phyloP scores from a whole-genome alignment of 1,140 invertebrate genomes.

The Cylas formicarius region DNA sequence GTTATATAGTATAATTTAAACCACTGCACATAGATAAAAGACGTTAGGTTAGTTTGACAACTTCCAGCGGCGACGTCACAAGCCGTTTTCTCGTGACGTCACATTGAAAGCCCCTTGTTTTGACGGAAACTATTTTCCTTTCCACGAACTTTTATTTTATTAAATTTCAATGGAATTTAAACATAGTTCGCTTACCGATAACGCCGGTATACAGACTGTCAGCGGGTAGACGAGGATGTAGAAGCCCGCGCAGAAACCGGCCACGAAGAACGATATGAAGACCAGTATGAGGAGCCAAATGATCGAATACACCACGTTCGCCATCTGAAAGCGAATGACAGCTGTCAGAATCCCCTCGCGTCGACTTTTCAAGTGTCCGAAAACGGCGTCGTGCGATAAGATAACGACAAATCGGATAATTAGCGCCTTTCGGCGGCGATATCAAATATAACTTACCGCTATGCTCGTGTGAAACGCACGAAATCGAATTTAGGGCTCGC shows the following conservation, averaged over 20 bases:
- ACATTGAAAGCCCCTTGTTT: too few species aligned
- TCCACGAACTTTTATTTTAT: slow-evolving; percentile 1
- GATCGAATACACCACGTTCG: slow-evolving; percentile 57
- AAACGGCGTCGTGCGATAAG: too few species aligned
- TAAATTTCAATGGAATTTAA: background rate
- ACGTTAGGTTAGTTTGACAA: too few species aligned
- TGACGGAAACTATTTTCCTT: background rate
- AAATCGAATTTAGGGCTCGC: too few species aligned
- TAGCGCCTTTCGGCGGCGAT: too few species aligned
- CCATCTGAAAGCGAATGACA: slow-evolving; percentile 37
- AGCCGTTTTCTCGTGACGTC: background rate
- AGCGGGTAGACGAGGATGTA: slow-evolving; percentile 68
- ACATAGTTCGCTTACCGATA: slow-evolving; percentile 44
- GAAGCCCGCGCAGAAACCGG: slow-evolving; percentile 61
- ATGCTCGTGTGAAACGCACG: too few species aligned
- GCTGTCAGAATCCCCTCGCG: too few species aligned
- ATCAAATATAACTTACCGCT: too few species aligned
- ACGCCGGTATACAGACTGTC: slow-evolving; percentile 58
- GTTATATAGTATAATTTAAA: too few species aligned
- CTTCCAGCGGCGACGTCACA: background rate
- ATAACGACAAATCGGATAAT: too few species aligned
- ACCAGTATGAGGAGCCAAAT: slow-evolving; percentile 74
- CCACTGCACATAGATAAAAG: too few species aligned
- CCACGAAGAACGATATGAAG: slow-evolving; percentile 64
- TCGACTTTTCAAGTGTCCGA: too few species aligned